Base-by-base conservation (phyloP, 2,888 invertebrate genomes). In the Melikaiella ostensackeni region DNA sequence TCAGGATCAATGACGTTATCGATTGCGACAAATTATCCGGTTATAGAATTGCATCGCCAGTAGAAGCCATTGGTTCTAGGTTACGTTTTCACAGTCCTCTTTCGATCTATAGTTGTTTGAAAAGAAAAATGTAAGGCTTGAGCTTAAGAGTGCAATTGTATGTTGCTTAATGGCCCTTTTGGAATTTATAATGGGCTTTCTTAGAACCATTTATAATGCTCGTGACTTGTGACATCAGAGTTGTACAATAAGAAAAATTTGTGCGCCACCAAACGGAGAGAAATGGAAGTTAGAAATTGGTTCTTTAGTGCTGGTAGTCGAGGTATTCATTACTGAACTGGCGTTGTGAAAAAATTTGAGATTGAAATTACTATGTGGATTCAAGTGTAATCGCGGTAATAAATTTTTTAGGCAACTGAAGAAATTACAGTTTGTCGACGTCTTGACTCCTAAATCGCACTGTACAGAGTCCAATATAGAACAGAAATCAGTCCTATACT, bases 11-110 rank as follows among this genome's bases (percentile, higher is more conserved):
- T 66, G 66, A 21, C 46, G 11, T 66, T 66, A 66, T 46, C 66
- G 66, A 46, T 66, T 66, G 42, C 38, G 46, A 66, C 66, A 66
- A 66, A 66, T 66, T 66, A 66, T 66, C 66, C 46, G 27, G 46
- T 66, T 66, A 66, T 42, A 66, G 42, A 46, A 66, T 66, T 66
- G 66, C 66, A 19, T 46, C 46, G 66, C 46, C 66, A 42, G 66
- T 42, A 66, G 46, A 66, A 66, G 66, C 42, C 66, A 64, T 64
- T n/a, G 13, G 21, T 42, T 24, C 42, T 42, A 46, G 19, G 21
- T 50, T 50, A 50, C n/a, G n/a, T 50, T 50, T 50, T 50, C 50
- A 50, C n/a, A 50, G 50, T n/a, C 50, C 50, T n/a, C 50, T 9
- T 50, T 50, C 50, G 50, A 50, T 50, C 50, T n/a, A 50, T n/a